phyloP scores from a whole-genome alignment of 1,140 invertebrate genomes.

The Coenobita brevimanus region DNA sequence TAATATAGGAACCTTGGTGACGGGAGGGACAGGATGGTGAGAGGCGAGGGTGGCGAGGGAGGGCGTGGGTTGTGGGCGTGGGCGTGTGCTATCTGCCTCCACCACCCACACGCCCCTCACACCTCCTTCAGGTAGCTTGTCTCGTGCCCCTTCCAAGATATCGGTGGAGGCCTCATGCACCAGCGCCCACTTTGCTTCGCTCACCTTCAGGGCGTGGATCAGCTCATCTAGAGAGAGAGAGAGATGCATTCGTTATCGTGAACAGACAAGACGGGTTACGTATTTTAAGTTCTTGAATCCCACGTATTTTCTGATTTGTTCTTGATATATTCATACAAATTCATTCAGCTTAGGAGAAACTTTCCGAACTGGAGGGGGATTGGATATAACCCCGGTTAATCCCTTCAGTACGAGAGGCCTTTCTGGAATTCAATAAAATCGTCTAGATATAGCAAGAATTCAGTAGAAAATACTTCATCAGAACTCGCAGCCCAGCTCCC shows the following conservation, averaged over 20 bases:
- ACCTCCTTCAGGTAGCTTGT: background rate
- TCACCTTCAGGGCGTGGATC: background rate
- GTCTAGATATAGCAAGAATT: too few relatives aligned
- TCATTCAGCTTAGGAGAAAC: too few relatives aligned
- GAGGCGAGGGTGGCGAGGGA: background rate
- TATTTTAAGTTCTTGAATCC: background rate
- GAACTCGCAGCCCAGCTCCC: too few relatives aligned
- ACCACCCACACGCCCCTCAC: constrained; percentile 24
- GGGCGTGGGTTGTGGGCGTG: background rate
- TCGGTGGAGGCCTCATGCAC: background rate
- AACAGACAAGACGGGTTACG: too few relatives aligned
- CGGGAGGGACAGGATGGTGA: background rate
- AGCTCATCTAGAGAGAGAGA: constrained; percentile 41
- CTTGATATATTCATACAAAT: too few relatives aligned
- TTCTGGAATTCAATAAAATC: too few relatives aligned
- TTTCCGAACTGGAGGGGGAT: too few relatives aligned
- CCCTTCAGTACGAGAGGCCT: too few relatives aligned
- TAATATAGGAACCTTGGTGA: background rate
- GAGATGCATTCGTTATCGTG: too few relatives aligned
- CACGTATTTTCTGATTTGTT: too few relatives aligned
- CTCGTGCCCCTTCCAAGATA: background rate
- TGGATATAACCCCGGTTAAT: too few relatives aligned
- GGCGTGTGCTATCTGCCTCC: background rate
- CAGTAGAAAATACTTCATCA: too few relatives aligned
- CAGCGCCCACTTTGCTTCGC: constrained; percentile 17